These are phyloP conservation scores for Sycophaga agraensis DNA, from an alignment of 1,140 invertebrate species.

Conservation along the genomic window DNA sequence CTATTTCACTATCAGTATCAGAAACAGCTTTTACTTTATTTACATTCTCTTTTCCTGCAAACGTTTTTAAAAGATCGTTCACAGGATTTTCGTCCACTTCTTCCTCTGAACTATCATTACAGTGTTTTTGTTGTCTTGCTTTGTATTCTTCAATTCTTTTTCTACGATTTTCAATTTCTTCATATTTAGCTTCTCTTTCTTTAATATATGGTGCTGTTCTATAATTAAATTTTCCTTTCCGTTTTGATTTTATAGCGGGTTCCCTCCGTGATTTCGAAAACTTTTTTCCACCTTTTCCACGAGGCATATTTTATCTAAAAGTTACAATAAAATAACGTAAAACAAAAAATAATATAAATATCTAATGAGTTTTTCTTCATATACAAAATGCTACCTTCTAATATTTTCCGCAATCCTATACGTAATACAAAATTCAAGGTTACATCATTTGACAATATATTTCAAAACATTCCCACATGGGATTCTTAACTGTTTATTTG, in stretches of 20 bases:
- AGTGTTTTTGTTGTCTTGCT: conserved; percentile 31
- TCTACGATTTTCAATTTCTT: conserved; percentile 49
- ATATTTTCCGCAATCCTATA: no score
- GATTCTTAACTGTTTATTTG: no score
- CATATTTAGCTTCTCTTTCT: conserved; percentile 47
- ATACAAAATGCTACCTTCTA: no score
- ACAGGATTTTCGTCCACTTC: conserved; percentile 61
- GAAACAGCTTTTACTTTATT: conserved; percentile 42
- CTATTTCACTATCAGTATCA: conserved; percentile 38
- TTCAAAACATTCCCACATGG: no score
- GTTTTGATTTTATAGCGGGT: conserved; percentile 18
- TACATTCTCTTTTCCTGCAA: conserved; percentile 41
- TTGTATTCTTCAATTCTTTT: conserved; percentile 42
- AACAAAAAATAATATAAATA: no score
- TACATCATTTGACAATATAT: no score
- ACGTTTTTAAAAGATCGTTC: conserved; percentile 60
- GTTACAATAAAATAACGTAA: no score
- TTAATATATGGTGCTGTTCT: conserved; percentile 46
- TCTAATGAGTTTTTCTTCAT: no score
- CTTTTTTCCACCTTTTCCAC: conserved; percentile 37
- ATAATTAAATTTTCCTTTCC: conserved; percentile 48
- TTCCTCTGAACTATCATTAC: conserved; percentile 36
- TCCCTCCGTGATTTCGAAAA: conserved; percentile 32
- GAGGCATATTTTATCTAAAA: conserved; percentile 38
- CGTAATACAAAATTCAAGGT: no score